These are phyloP conservation scores for Drosophila histrio DNA, from an alignment of 2,888 invertebrate genomes.

Conservation along the genomic window DNA sequence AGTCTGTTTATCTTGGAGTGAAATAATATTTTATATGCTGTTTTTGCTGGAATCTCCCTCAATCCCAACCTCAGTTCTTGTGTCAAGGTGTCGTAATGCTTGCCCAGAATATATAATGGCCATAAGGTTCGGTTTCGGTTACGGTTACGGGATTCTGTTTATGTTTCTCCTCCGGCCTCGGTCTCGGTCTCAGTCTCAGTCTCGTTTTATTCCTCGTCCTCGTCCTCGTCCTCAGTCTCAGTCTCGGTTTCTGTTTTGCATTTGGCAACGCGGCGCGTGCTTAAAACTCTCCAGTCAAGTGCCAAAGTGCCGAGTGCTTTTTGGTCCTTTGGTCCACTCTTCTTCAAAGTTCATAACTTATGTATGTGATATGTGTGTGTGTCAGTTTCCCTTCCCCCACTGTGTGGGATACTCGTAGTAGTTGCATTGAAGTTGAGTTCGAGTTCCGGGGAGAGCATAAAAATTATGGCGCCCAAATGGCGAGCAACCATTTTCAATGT, in stretches of 20 bases:
- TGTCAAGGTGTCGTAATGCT: constrained; percentile 36
- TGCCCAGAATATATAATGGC: constrained; percentile 34
- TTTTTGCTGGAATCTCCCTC: not conserved
- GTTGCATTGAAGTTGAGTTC: not conserved
- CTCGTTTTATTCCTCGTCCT: not conserved
- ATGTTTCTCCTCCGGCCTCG: not conserved
- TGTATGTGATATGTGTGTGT: constrained; percentile 39
- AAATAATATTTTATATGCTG: constrained; percentile 45
- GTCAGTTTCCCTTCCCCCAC: not conserved
- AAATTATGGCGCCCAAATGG: constrained; percentile 61
- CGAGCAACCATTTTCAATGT: constrained; percentile 47
- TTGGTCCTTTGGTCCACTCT: constrained; percentile 10
- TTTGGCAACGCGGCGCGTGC: constrained; percentile 50
- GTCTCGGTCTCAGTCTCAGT: not conserved
- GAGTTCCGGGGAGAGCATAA: constrained; percentile 2
- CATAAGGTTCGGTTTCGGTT: constrained; percentile 20
- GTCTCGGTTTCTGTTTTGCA: constrained; percentile 31
- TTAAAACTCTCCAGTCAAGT: constrained; percentile 24
- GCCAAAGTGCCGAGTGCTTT: constrained; percentile 21
- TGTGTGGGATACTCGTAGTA: too few relatives aligned
- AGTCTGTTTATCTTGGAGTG: constrained; percentile 46
- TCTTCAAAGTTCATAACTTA: constrained; percentile 51
- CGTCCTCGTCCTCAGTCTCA: not conserved
- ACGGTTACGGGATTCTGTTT: not conserved
- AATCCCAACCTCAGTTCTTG: not conserved